Evolutionary conservation across 2,888 invertebrate species (phyloP), one percentile per base, ranked within the genome.

Genomic region (Diadegma fenestrale): DNA sequence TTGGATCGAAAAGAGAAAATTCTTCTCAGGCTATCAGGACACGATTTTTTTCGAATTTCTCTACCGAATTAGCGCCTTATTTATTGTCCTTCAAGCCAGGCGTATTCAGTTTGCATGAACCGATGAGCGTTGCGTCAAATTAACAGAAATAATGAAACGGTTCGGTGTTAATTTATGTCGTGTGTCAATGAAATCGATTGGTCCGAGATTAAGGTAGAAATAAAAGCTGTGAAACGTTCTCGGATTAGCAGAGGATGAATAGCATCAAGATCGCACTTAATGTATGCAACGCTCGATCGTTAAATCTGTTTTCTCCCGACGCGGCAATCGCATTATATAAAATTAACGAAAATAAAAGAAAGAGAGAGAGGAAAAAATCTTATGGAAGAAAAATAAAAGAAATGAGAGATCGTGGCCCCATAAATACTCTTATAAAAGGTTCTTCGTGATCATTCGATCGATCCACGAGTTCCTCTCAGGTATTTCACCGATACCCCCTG

Each of bases 401-500:
- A 73, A 69, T 45, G 54, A 77, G 80, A 85, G 81, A 82, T 85
- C 85, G 71, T 79, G 85, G 85, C 76, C 82, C 80, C 82, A 80
- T 86, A 86, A 86, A 86, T 86, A 86, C 64, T 64, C 76, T 77
- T 73, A 86, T 80, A 82, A 86, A 80, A 86, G 85, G 85, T 86
- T 86, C 85, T 82, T 86, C 85, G 85, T 86, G 85, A 82, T 86
- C 85, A 71, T 66, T 86, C 85, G 85, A 86, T 86, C 85, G 85
- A 86, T 86, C 77, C 80, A 22, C 77, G 80, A 77, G 68, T 77
- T 82, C 54, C 54, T 77, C 72, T 80, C 51, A 22, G 54, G 19
- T 41, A 45, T 51, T 61, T 51, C 43, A 73, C 66, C 63, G 63
- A 64, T 68, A 63, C 82, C 76, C 85, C 82, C 76, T 76, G 80